Evolutionary conservation across 37 sponge, comb jelly and placozoan species (phyloP), one percentile per base, ranked within the genome.

Genomic region (Hormiphora californensis): DNA sequence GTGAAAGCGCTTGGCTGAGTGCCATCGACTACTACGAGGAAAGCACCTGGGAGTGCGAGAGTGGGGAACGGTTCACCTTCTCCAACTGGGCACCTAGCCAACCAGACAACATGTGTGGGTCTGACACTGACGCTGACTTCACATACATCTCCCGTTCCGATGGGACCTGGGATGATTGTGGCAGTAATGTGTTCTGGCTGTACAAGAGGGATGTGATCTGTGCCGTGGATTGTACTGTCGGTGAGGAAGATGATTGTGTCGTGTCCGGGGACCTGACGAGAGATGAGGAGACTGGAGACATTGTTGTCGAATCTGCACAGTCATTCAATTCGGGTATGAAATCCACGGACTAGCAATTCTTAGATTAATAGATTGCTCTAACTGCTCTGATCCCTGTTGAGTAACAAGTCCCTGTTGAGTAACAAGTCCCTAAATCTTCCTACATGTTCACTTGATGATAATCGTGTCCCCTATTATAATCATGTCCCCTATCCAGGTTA

Each of bases 1-100:
- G n/a, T n/a, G n/a, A n/a, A n/a, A n/a, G n/a, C 9, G 17, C 27
- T 4, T 57, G 61, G 61, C 21, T 57, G 61, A 30, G 61, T 15
- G 61, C 30, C 27, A 57, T 57, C 21, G 61, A 57, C 22, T 57
- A 57, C 61, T 57, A 57, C 61, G 61, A 57, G 61, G 61, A 57
- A 30, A 30, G 61, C 4, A 30, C 27, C 21, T 57, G 61, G 61
- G 61, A 57, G 61, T 57, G 61, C 27, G 61, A 57, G 61, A 57
- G 23, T 15, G 61, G 61, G 5, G 61, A 57, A 5, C 5, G n/a
- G 4, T 12, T 57, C 9, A 23, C 27, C n/a, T 57, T 23, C 30
- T 28, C 61, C 7, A 57, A 57, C 61, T 57, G 61, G 61, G 61
- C 61, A 28, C 30, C n/a, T 12, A 12, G 61, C 7, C 61, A 57